phyloP scores from a whole-genome alignment of 2,888 invertebrate genomes.

The Metallyticus violacea region DNA sequence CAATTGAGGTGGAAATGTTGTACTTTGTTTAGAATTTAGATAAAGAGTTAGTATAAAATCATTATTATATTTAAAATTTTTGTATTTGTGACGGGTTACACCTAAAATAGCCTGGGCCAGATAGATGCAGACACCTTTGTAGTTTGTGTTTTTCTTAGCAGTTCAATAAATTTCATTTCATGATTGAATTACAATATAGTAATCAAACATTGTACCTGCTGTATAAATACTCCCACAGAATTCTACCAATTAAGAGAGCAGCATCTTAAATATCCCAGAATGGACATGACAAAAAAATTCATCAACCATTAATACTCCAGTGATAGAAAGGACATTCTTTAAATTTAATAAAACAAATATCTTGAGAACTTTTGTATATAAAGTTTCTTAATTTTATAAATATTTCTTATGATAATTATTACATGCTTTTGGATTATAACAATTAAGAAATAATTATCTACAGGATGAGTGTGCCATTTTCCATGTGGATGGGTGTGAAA shows the following conservation, averaged over 20 bases:
- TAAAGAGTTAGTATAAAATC: too few relatives aligned
- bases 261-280: not conserved
- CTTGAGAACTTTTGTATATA: too few relatives aligned
- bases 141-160: too few relatives aligned
- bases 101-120: too few relatives aligned
- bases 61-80: too few relatives aligned
- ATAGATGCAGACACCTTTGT: too few relatives aligned
- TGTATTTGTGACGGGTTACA: too few relatives aligned
- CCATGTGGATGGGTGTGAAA: not conserved
- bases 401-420: not conserved
- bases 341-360: not conserved
- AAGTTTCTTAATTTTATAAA: not conserved
- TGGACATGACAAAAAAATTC: not conserved
- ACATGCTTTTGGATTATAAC: not conserved
- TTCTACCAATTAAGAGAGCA: not conserved
- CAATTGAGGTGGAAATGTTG: too few relatives aligned
- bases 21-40: too few relatives aligned
- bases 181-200: too few relatives aligned
- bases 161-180: too few relatives aligned
- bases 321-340: not conserved
- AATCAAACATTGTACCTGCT: not conserved
- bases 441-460: not conserved
- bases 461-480: not conserved
- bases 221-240: too few relatives aligned
- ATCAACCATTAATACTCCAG: not conserved